Percentiles rank a stretch among this genome's conserved stretches.
These are phyloP conservation scores for Piscicola geometra DNA, from an alignment of 2,888 invertebrate species.

Conservation along the genomic window DNA sequence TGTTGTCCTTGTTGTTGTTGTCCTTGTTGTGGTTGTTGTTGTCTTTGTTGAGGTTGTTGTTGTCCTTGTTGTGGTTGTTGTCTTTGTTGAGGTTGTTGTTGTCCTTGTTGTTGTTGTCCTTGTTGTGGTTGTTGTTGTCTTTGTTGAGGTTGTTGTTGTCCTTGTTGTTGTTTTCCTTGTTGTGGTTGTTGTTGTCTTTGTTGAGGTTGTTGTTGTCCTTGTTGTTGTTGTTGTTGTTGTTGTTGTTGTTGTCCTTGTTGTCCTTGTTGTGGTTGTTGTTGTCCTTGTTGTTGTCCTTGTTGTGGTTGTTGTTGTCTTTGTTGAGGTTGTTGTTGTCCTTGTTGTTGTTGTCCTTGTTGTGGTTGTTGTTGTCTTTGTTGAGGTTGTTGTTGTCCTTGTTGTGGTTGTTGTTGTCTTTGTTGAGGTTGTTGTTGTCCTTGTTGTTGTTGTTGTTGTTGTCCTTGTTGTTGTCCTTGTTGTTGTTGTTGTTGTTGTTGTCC, in stretches of 20 bases:
- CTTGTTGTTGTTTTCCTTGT: neutral
- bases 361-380: neutral
- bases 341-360: neutral
- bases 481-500: neutral
- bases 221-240: neutral
- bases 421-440: neutral
- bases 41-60: neutral
- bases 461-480: neutral
- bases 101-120: neutral
- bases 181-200: neutral
- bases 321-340: neutral
- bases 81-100: no score
- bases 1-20: neutral
- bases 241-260: neutral
- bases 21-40: neutral
- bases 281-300: neutral
- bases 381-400: slow-evolving; percentile 4
- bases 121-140: neutral
- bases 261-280: neutral
- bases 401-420: neutral
- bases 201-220: neutral
- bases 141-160: neutral
- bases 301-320: neutral
- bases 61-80: neutral
- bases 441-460: neutral